Base-by-base conservation (phyloP, 2,888 invertebrate species). In the Thereva nobilitata region DNA sequence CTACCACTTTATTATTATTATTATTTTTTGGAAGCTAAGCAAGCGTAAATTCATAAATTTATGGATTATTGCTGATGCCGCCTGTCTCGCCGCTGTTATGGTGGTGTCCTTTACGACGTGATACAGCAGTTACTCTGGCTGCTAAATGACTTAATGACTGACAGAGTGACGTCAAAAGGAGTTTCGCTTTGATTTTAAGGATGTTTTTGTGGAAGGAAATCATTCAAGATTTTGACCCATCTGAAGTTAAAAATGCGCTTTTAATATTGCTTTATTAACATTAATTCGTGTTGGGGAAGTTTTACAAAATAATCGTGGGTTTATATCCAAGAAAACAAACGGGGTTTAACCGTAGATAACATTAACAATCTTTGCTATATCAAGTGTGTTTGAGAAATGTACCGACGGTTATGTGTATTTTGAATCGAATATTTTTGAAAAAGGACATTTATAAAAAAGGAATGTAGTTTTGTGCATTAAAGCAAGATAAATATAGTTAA, bases 31-130 rank as follows among this genome's bases (percentile, higher is more conserved):
- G 67, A 54, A 61, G 54, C 40, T 54, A 64, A 64, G 44, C 50
- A 45, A 40, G 49, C 67, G 67, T 61, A 67, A 67, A 67, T 67
- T 54, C 67, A 67, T 54, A 67, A 61, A 67, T 63, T 67, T 54
- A 47, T 49, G 67, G 61, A 63, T 54, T 67, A 61, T 63, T 61
- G 41, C 57, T 66, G 55, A 66, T 50, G 61, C 38, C 23, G 47
- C n/a, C 35, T 55, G 67, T 61, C 66, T 66, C 61, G 61, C 67
- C 67, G 50, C 23, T 35, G 44, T 47, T 61, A 50, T 50, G 49
- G 59, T 42, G 35, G 7, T 37, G 53, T 53, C 38, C 38, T 53
- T 53, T 10, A 35, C 23, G 35, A 23, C n/a, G 52, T 23, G 5
- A 35, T 52, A 12, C 47, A 10, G 47, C 47, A 5, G 45, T 10